Conservation (phyloP, 2,888 invertebrate species). For the Laspeyria flexula region DNA sequence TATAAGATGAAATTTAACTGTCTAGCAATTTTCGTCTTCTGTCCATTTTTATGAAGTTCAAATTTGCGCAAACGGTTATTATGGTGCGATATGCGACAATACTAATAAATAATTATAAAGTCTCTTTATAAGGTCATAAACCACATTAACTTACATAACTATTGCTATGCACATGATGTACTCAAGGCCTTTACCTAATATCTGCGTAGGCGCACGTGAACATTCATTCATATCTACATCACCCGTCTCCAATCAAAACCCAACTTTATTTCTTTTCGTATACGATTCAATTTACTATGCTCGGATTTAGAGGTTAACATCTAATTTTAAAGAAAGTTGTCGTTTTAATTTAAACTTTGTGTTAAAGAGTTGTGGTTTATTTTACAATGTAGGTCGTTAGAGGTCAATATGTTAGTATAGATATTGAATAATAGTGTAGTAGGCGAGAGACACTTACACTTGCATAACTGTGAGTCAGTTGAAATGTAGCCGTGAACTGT, state of each 20-base stretch:
- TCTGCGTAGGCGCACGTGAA: slow-evolving; percentile 58
- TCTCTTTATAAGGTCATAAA: neutral
- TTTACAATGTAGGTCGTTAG: slow-evolving; percentile 13
- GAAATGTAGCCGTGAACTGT: slow-evolving; percentile 27
- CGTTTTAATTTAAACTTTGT: slow-evolving; percentile 9
- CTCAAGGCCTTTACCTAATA: slow-evolving; percentile 34
- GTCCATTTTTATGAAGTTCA: no score
- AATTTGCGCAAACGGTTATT: no score
- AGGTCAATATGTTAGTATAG: slow-evolving; percentile 38
- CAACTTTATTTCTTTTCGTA: rapidly evolving
- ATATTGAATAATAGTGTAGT: slow-evolving; percentile 57
- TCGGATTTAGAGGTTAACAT: slow-evolving; percentile 19
- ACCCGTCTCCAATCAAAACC: slow-evolving; percentile 9
- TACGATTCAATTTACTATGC: slow-evolving; percentile 7
- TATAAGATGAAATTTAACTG: no score
- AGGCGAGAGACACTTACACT: slow-evolving; percentile 59
- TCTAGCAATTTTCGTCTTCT: no score
- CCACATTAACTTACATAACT: neutral
- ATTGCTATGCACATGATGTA: slow-evolving; percentile 21
- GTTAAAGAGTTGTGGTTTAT: neutral
- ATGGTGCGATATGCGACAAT: no score
- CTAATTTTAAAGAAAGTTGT: neutral
- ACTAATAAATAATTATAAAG: no score
- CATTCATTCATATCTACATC: slow-evolving; percentile 53
- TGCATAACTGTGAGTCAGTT: slow-evolving; percentile 54